These are phyloP conservation scores for Ectemnius lituratus DNA, from an alignment of 2,888 invertebrate species.

Conservation along the genomic window DNA sequence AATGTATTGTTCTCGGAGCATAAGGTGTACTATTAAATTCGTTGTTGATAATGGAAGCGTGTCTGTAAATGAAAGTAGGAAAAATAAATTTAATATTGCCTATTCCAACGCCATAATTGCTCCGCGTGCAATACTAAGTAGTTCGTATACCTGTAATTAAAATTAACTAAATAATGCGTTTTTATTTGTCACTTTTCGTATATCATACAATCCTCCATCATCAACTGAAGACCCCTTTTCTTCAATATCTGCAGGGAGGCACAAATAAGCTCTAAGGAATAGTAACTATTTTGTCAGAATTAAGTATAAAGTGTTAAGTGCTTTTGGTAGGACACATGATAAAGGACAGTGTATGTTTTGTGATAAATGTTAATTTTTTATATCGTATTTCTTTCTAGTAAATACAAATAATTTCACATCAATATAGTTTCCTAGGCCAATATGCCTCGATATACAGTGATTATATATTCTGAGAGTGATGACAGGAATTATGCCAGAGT, in stretches of 20 bases:
- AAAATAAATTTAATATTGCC: conserved; percentile 4
- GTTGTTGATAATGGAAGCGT: conserved; percentile 9
- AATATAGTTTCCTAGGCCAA: no score
- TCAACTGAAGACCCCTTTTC: neutral
- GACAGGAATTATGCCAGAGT: no score
- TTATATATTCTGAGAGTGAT: no score
- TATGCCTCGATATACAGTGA: no score
- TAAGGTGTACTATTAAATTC: neutral
- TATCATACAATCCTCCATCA: neutral
- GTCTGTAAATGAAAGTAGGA: neutral
- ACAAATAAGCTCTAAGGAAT: neutral
- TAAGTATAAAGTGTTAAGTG: neutral
- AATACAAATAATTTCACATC: no score
- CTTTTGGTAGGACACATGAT: no score
- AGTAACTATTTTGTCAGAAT: neutral
- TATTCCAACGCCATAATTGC: neutral
- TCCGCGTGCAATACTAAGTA: neutral
- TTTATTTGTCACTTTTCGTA: neutral
- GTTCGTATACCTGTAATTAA: neutral
- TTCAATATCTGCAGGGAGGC: neutral
- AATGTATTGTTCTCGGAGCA: neutral
- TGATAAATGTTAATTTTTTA: no score
- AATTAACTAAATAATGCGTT: neutral
- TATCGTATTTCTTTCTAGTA: no score
- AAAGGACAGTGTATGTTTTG: no score